Evolutionary conservation across 2,888 invertebrate genomes (phyloP), one percentile per base, ranked within the genome.

Genomic region (Balanococcus diminutus): DNA sequence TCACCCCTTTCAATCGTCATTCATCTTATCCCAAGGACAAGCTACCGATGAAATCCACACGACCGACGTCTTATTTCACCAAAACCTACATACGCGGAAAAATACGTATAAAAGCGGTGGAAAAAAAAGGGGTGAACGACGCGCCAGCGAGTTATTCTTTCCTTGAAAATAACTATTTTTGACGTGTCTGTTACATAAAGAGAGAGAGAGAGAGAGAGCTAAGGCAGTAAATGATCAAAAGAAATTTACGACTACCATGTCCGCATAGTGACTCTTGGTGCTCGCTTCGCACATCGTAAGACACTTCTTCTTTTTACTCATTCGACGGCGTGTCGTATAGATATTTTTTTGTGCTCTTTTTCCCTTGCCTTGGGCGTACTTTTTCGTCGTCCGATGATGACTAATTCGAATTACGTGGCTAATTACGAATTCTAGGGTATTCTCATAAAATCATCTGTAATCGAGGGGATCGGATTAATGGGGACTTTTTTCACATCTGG

Each of bases 101-200:
- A 51, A 51, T 11, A 67, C 61, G 14, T 28, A 6, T n/a, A 67
- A 67, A 67, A 67, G 1, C 25, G 61, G 14, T 14, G 61, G 28
- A 28, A 67, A 56, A 56, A 67, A 67, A 67, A 67, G 28, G 61
- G 61, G 61, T 67, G 61, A 67, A 67, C 61, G 61, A 67, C 61
- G 61, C 61, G 61, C 28, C 28, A 28, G 22, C 28, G 61, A 28
- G 22, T 67, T 67, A 67, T 67, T 67, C 61, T 67, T 67, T 67
- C 61, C 61, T 67, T 67, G 61, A 67, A 67, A 67, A 22, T 67
- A 67, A 67, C 61, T 67, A 67, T 67, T 67, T 67, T 67, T 67
- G 61, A 67, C 61, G 61, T 25, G 61, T 67, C 25, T 28, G 61
- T 67, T 67, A 67, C 61, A 67, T 67, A 67, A 11, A 28, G n/a